These are phyloP conservation scores for Yponomeuta evonymella DNA, from an alignment of 2,888 invertebrate species.

Conservation along the genomic window DNA sequence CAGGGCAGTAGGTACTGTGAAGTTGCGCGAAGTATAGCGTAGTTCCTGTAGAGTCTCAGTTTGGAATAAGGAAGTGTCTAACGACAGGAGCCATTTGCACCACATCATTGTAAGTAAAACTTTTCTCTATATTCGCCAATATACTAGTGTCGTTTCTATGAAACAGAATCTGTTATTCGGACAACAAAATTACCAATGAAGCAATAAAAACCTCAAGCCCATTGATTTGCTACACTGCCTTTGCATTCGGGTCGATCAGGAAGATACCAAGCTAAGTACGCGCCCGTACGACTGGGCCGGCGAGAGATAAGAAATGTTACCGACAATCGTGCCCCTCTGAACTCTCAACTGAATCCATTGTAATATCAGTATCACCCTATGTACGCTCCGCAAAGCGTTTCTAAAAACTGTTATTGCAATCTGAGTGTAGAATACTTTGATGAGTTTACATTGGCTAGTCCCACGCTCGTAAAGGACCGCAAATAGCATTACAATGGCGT, in stretches of 20 bases:
- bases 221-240: too few relatives aligned
- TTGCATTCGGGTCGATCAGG: background rate
- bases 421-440: background rate
- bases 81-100: too few relatives aligned
- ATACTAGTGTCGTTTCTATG: too few relatives aligned
- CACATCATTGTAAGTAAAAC: too few relatives aligned
- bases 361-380: conserved; percentile 18
- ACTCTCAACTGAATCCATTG: conserved; percentile 32
- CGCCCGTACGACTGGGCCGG: conserved; percentile 41
- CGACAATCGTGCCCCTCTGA: conserved; percentile 42
- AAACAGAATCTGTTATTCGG: too few relatives aligned
- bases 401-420: background rate
- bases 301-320: conserved; percentile 54
- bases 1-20: too few relatives aligned
- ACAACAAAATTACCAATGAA: too few relatives aligned
- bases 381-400: background rate
- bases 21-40: too few relatives aligned
- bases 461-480: background rate
- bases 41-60: too few relatives aligned
- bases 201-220: too few relatives aligned
- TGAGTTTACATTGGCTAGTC: background rate
- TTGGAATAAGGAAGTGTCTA: too few relatives aligned
- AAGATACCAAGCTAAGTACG: conserved; percentile 40
- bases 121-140: too few relatives aligned
- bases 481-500: background rate